Percentiles rank a stretch among this genome's conserved stretches.
These are phyloP conservation scores for Tineola bisselliella DNA, from an alignment of 2,888 invertebrate species.

Conservation along the genomic window DNA sequence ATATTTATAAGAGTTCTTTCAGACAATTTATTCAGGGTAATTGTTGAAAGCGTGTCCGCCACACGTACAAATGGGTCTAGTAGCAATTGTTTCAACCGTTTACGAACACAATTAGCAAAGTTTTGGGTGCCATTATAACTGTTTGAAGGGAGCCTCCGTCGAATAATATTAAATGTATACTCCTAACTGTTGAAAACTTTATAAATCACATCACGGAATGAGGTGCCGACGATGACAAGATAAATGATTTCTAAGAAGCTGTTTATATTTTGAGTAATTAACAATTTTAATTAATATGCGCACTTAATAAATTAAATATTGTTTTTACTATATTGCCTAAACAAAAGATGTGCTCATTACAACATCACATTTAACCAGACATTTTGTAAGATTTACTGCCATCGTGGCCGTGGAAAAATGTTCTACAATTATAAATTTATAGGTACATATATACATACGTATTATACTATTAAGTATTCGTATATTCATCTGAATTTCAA, in stretches of 20 bases:
- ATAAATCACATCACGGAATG: background rate
- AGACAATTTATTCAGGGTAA: background rate
- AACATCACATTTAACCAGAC: too few species aligned
- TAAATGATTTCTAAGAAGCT: background rate
- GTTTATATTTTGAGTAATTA: background rate
- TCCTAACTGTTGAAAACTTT: background rate
- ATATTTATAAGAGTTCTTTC: background rate
- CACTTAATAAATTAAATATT: too few species aligned
- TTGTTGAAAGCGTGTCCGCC: background rate
- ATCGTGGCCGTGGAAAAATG: too few species aligned
- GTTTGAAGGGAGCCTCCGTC: background rate
- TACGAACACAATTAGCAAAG: slow-evolving; percentile 11
- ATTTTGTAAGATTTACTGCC: too few species aligned
- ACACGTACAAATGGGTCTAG: slow-evolving; percentile 8
- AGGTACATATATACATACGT: too few species aligned
- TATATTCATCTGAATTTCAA: too few species aligned
- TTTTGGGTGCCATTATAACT: slow-evolving; percentile 7
- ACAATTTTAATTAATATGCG: background rate
- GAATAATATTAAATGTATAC: background rate
- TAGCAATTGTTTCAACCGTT: slow-evolving; percentile 11
- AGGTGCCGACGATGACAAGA: background rate
- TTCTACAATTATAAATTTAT: too few species aligned
- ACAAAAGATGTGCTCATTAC: too few species aligned
- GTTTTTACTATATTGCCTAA: too few species aligned
- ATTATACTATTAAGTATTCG: too few species aligned